Evolutionary conservation across 2,888 invertebrate species (phyloP).

Genomic region (Nymphalis c-album): DNA sequence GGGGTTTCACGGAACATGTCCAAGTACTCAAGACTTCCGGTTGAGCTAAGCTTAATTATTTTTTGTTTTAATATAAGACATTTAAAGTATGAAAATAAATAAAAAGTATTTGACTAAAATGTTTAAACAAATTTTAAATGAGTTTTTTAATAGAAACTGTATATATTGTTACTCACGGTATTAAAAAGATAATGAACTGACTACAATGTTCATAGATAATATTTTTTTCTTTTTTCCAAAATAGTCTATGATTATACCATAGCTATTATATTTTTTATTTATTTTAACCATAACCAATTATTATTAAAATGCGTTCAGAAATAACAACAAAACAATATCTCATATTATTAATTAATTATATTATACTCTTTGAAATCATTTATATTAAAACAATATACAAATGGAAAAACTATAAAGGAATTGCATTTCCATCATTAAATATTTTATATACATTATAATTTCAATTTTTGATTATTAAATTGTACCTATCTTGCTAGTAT

Average conservation of each 20-base stretch:
- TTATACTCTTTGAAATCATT: too few species aligned
- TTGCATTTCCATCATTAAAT: too few species aligned
- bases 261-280: constrained; percentile 20
- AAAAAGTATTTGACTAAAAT: neutral
- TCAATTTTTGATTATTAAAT: too few species aligned
- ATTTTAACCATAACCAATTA: constrained; percentile 14
- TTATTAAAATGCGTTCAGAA: constrained; percentile 19
- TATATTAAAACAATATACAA: too few species aligned
- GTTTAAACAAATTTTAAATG: neutral
- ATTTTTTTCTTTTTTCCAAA: neutral
- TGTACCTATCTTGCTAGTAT: too few species aligned
- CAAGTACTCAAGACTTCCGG: constrained; percentile 67
- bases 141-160: neutral
- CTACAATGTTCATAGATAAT: constrained; percentile 11
- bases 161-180: neutral
- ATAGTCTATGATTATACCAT: constrained; percentile 22
- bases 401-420: too few species aligned
- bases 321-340: neutral
- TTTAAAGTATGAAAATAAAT: neutral
- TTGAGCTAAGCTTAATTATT: constrained; percentile 42
- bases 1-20: constrained; percentile 76
- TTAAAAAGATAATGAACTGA: constrained; percentile 10
- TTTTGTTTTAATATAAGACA: neutral
- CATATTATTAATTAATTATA: neutral
- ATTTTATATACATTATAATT: too few species aligned